Conservation (phyloP, 2,797 vertebrate species). For the Notoglanidium macrostoma region DNA sequence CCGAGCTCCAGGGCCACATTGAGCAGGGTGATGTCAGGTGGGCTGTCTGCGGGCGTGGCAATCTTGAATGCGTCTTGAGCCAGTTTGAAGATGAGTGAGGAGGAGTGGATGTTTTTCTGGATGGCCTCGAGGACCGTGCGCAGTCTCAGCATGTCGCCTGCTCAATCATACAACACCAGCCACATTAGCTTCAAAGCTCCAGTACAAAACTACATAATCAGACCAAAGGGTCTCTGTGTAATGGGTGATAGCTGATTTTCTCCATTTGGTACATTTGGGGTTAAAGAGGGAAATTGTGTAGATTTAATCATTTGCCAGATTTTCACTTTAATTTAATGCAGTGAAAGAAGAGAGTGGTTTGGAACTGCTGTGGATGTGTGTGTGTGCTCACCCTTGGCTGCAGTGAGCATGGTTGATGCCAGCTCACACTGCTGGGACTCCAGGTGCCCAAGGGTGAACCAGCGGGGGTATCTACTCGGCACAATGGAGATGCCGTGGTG, state of each 20-base stretch:
- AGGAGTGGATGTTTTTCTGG: constrained; percentile 98
- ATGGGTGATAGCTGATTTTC: not conserved
- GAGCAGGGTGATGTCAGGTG: constrained; percentile 91
- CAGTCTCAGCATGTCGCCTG: constrained; percentile 93
- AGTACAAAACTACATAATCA: not conserved
- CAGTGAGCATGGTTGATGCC: constrained; percentile 97
- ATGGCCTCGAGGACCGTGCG: constrained; percentile 95
- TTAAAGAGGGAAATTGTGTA: not conserved
- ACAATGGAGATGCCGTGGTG: constrained; percentile 96
- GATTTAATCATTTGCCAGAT: not conserved
- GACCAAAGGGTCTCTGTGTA: not conserved
- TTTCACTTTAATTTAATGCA: not conserved
- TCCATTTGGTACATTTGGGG: not conserved
- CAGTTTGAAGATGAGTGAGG: constrained; percentile 96
- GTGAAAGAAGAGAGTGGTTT: not conserved
- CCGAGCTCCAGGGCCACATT: constrained; percentile 95
- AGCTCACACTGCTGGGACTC: constrained; percentile 98
- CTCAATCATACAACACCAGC: not conserved
- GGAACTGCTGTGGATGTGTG: constrained; percentile 55
- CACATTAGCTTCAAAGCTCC: not conserved
- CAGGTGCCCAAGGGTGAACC: constrained; percentile 97
- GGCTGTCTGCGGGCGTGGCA: constrained; percentile 90
- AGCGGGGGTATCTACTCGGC: constrained; percentile 92
- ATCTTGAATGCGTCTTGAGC: constrained; percentile 99
- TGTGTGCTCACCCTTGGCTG: constrained; percentile 83